Percentiles rank a stretch among this genome's conserved stretches.
These are phyloP conservation scores for Dromas ardeola DNA, from an alignment of 2,113 vertebrate species.

Conservation along the genomic window DNA sequence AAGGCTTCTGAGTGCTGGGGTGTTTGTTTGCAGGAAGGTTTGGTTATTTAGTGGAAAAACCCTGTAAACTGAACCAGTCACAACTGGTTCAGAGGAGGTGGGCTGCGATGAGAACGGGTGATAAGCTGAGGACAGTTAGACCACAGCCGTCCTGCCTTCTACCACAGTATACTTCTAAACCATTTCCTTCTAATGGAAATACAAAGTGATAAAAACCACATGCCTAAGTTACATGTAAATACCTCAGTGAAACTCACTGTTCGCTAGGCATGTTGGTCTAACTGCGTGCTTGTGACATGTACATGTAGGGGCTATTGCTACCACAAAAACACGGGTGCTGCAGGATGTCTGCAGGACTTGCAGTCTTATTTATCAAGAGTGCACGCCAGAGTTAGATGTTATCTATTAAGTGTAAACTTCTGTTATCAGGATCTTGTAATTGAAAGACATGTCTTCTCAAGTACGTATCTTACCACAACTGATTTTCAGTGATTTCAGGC, in stretches of 20 bases:
- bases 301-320: fast-evolving
- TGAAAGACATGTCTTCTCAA: background rate
- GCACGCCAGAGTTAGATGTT: background rate
- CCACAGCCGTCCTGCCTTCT: conserved; percentile 43
- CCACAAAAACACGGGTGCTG: background rate
- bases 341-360: background rate
- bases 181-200: conserved; percentile 24
- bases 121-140: conserved; percentile 67
- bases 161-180: background rate
- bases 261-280: background rate
- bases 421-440: background rate
- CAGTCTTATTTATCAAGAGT: background rate
- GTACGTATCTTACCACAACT: background rate
- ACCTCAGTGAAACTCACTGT: background rate
- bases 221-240: background rate
- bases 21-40: background rate
- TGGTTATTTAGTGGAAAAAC: conserved; percentile 63
- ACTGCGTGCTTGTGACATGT: background rate
- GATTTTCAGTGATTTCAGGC: background rate
- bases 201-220: background rate
- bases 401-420: background rate
- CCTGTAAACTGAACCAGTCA: conserved; percentile 6
- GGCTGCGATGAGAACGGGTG: background rate
- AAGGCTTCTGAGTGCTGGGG: background rate
- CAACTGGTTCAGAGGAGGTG: background rate